Percentiles rank a stretch among this genome's conserved stretches.
phyloP scores from a whole-genome alignment of 2,797 vertebrate species.

The Sardinella longiceps region DNA sequence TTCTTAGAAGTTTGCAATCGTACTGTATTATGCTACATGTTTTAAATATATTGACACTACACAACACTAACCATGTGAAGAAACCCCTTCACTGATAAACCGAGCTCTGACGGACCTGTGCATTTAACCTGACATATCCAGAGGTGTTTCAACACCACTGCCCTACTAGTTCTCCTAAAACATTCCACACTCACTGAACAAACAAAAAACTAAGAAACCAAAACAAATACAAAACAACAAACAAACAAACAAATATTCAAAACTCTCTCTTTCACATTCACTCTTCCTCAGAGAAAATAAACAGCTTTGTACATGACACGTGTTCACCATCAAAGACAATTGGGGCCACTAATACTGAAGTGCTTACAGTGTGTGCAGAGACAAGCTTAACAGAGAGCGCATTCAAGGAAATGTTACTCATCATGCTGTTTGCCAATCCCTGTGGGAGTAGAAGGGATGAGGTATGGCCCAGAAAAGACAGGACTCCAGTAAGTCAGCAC shows the following conservation, averaged over 20 bases:
- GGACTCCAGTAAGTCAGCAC: background rate
- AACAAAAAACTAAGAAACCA: background rate
- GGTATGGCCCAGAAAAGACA: background rate
- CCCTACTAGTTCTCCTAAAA: slow-evolving; percentile 7
- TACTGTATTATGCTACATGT: slow-evolving; percentile 66
- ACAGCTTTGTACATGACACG: background rate
- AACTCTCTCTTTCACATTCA: background rate
- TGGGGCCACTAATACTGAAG: background rate
- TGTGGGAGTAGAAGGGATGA: background rate
- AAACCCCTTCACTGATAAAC: slow-evolving; percentile 43
- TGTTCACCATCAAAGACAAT: background rate
- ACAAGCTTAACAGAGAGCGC: background rate
- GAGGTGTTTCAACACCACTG: background rate
- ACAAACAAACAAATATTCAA: background rate
- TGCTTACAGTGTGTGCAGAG: background rate
- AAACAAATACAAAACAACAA: background rate
- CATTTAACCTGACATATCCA: background rate
- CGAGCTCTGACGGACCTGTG: slow-evolving; percentile 27
- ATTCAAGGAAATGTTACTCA: background rate
- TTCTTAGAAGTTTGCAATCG: slow-evolving; percentile 79
- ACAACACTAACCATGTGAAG: slow-evolving; percentile 28
- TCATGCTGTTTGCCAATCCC: background rate
- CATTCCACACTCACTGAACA: background rate
- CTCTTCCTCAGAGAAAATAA: slow-evolving; percentile 3
- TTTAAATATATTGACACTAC: slow-evolving; percentile 16